Evolutionary conservation across 2,113 vertebrate species (phyloP), one percentile per base, ranked within the genome.

Genomic region (Hemibagrus wyckioides): DNA sequence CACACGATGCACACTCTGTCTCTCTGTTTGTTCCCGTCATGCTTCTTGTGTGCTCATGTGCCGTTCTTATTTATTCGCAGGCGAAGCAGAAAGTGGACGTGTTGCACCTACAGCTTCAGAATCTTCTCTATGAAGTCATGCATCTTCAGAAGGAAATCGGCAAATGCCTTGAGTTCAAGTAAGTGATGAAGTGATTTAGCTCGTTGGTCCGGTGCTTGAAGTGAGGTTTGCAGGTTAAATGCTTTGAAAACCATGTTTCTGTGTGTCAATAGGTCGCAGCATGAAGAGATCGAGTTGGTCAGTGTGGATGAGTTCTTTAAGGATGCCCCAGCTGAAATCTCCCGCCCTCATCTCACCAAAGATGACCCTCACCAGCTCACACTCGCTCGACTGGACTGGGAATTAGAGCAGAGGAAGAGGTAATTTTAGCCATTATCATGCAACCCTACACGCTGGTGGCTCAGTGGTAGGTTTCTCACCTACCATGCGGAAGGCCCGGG

Each of bases 121-220:
- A 99, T 90, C 93, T 99, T 80, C 92, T 99, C 17, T 99, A 99
- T 28, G 98, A 99, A 94, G 98, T 99, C 89, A 97, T 99, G 97
- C 98, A 99, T 91, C 95, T 99, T 85, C 98, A 99, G 94, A 99
- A 99, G 59, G 98, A 99, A 94, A 99, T 99, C 92, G 98, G 97
- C 90, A 99, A 99, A 54, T 99, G 98, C 92, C 93, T 99, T 81
- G 98, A 99, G 88, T 99, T 99, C 92, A 99, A 99, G 98, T 99
- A 90, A 97, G 98, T 94, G 41, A 21, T 94, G 41, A 21, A 2
- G 28, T 52, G 36, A 23, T 25, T 39, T 59, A 39, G 8, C 19
- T 21, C 19, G 2, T 69, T 21, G 3, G 61, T 5, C 7, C n/a
- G 28, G 21, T 23, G 56, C 56, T 57, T 25, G 21, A 28, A 9